A percentile compares a stretch with the other conserved stretches of the same genome.
Evolutionary conservation across 2,113 vertebrate genomes (phyloP).

Genomic region (Ibidorhyncha struthersii): DNA sequence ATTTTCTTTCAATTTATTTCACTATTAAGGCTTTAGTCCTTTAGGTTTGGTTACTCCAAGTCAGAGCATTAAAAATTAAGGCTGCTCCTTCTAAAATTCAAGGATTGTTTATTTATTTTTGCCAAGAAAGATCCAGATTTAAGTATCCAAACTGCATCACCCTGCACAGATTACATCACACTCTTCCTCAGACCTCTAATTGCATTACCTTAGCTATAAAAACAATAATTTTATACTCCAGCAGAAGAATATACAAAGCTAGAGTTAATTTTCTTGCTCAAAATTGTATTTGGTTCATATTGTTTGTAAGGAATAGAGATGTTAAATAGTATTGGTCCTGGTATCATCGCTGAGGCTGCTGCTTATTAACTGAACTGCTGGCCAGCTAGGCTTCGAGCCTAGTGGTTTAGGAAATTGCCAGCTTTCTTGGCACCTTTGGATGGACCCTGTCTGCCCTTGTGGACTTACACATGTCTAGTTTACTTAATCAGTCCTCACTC

Average conservation of each 20-base stretch:
- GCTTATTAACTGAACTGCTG: background rate
- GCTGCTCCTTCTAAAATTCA: background rate
- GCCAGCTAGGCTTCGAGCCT: background rate
- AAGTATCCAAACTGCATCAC: background rate
- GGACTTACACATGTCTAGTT: background rate
- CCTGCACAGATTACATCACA: background rate
- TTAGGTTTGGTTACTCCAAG: background rate
- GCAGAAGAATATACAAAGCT: background rate
- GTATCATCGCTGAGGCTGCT: background rate
- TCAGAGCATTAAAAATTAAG: background rate
- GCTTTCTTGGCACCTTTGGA: background rate
- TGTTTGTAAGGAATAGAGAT: background rate
- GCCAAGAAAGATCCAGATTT: background rate
- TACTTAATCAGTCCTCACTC: background rate
- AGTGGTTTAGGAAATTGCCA: background rate
- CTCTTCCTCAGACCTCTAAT: background rate
- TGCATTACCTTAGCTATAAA: background rate
- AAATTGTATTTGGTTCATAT: background rate
- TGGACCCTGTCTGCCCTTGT: background rate
- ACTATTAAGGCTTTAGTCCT: background rate
- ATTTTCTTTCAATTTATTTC: background rate
- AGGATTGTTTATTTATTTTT: background rate
- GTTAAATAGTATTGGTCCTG: background rate
- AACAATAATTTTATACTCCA: background rate
- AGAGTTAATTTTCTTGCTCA: background rate